Percentiles rank a stretch among this genome's conserved stretches.
Conservation (phyloP, 1,140 invertebrate species). For the Drosophila asahinai region DNA sequence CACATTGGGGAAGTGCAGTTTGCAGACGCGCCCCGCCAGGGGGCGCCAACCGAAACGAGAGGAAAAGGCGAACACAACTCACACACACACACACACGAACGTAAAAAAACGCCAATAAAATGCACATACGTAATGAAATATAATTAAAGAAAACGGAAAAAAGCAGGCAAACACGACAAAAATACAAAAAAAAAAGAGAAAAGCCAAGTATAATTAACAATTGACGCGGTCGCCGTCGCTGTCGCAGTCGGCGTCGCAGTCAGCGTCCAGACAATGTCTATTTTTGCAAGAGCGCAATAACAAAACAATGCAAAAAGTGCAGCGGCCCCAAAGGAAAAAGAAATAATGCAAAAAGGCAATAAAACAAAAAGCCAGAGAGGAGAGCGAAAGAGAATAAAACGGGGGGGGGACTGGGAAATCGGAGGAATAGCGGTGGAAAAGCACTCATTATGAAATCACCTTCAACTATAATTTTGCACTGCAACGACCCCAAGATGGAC, state of each 20-base stretch:
- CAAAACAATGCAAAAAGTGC: conserved; percentile 42
- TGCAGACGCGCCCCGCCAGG: conserved; percentile 3
- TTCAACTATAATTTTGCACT: conserved; percentile 78
- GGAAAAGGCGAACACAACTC: not conserved
- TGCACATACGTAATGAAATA: conserved; percentile 78
- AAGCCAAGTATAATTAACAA: conserved; percentile 62
- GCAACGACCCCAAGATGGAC: conserved; percentile 60
- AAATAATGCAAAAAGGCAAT: conserved; percentile 14
- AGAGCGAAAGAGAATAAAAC: not conserved
- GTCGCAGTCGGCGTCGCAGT: conserved; percentile 26
- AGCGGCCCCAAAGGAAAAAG: conserved; percentile 40
- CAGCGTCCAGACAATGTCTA: conserved; percentile 59
- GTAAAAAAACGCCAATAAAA: conserved; percentile 55
- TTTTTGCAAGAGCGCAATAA: conserved; percentile 60
- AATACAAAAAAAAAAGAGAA: conserved; percentile 12
- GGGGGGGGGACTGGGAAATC: not conserved
- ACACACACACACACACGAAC: not conserved
- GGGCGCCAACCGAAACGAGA: conserved; percentile 8
- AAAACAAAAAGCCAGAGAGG: conserved; percentile 10
- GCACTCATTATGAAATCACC: conserved; percentile 78
- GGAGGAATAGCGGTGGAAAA: conserved; percentile 17
- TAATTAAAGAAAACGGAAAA: conserved; percentile 75
- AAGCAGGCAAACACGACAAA: conserved; percentile 25
- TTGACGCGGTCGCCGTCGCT: conserved; percentile 30
- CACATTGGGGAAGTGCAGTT: conserved; percentile 37